A percentile compares a stretch with the other conserved stretches of the same genome.
These are phyloP conservation scores for Neoscelio sp. DNA, from an alignment of 2,888 invertebrate species.

Conservation along the genomic window DNA sequence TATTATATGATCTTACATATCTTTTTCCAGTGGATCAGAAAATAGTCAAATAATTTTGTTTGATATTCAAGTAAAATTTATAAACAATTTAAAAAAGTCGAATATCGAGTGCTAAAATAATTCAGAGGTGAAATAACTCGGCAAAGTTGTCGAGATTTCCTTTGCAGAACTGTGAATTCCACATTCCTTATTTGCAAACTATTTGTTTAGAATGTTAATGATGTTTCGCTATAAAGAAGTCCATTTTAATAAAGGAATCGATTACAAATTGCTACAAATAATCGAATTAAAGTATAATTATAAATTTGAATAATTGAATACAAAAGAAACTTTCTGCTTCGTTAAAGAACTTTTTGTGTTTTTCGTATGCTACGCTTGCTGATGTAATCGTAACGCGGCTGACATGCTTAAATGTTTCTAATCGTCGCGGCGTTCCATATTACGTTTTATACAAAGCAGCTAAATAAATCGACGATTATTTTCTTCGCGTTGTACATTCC, in stretches of 20 bases:
- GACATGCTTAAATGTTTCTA: conserved; percentile 35
- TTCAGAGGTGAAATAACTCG: too few relatives aligned
- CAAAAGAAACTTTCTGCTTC: conserved; percentile 39
- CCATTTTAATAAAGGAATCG: conserved; percentile 17
- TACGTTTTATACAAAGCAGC: conserved; percentile 40
- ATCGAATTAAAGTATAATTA: conserved; percentile 35
- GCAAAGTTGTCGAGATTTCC: too few relatives aligned
- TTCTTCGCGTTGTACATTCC: conserved; percentile 51
- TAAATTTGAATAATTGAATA: conserved; percentile 26
- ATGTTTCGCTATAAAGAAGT: conserved; percentile 3
- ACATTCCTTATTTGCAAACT: conserved; percentile 8
- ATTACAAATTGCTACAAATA: conserved; percentile 26
- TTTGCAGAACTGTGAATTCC: too few relatives aligned
- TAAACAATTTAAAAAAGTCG: too few relatives aligned
- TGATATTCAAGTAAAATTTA: too few relatives aligned
- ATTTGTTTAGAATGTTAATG: conserved; percentile 16
- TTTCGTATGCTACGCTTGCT: conserved; percentile 6
- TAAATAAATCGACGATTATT: conserved; percentile 58
- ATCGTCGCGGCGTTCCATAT: conserved; percentile 21
- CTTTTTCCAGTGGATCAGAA: too few relatives aligned
- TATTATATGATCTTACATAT: too few relatives aligned
- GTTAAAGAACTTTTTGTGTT: conserved; percentile 30
- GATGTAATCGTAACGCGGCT: conserved; percentile 33
- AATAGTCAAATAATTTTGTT: too few relatives aligned
- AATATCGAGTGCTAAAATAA: too few relatives aligned